Evolutionary conservation across 92 coral and sea anemone genomes (phyloP), one percentile per base, ranked within the genome.

Genomic region (Chrysogorgia sp.): DNA sequence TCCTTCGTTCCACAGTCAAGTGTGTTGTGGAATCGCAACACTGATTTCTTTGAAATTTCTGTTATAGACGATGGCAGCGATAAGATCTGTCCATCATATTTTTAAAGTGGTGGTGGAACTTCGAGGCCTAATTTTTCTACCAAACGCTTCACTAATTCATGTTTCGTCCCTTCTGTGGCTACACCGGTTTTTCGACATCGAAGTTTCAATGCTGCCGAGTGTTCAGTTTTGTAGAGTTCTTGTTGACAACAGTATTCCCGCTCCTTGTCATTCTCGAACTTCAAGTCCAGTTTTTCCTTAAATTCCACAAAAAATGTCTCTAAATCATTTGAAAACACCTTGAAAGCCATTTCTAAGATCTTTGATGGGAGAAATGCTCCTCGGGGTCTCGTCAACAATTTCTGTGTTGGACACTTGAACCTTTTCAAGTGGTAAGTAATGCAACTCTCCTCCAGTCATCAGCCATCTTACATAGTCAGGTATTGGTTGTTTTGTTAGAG

Each of bases 1-100:
- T 85, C 92, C 57, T 81, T 88, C 37, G 30, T 81, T n/a, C 89
- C 89, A 88, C 89, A 75, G 75, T 86, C 88, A 45, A 85, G 43
- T 28, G 81, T 47, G 7, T 83, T 86, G 79, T 85, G 89, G 68
- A 43, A 68, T 78, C 78, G 67, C 30, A 85, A 68, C 33, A 88
- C 66, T 21, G 86, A 80, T 58, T 78, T 22, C 53, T 88, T 88
- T 10, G 67, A 31, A 55, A 88, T 82, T 22, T 85, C 89, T 31
- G 78, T 81, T 23, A 88, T 52, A 14, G 75, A 50, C 40, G 71
- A 66, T 15, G 87, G 87, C 34, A 76, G 53, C 8, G 59, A 72
- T 19, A 34, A 80, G 33, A 80, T 13, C 41, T 74, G 56, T 25
- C 89, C 92, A 65, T 58, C 58, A 71, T 85, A 88, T 34, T 32